Conservation (phyloP, 2,888 invertebrate species). For the Danaus chrysippus region DNA sequence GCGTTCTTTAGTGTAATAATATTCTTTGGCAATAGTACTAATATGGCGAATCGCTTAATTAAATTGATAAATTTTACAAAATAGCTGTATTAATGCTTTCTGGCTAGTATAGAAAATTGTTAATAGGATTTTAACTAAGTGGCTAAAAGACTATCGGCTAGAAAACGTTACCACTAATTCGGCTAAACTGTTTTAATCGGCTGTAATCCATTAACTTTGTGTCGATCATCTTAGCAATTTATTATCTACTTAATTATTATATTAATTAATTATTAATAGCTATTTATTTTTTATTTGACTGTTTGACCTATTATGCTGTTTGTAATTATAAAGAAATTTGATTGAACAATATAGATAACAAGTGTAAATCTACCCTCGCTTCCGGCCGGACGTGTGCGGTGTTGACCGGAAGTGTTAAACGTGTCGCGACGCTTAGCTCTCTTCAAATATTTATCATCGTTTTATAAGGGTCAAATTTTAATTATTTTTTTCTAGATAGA, state of each 20-base stretch:
- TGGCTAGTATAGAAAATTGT: not conserved
- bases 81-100: conserved; percentile 33
- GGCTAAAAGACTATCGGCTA: too few relatives aligned
- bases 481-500: not conserved
- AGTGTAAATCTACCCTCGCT: conserved; percentile 33
- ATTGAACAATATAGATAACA: conserved; percentile 19
- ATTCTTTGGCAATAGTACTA: conserved; percentile 73
- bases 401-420: conserved; percentile 42
- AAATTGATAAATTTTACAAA: conserved; percentile 63
- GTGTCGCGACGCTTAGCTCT: conserved; percentile 45
- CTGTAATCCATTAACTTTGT: too few relatives aligned
- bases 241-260: too few relatives aligned
- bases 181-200: too few relatives aligned
- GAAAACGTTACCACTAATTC: too few relatives aligned
- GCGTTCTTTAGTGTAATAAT: conserved; percentile 62
- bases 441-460: conserved; percentile 15
- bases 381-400: conserved; percentile 41
- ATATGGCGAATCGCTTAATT: conserved; percentile 74
- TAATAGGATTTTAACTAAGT: too few relatives aligned
- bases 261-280: too few relatives aligned
- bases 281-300: too few relatives aligned
- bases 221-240: too few relatives aligned
- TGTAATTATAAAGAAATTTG: conserved; percentile 1
- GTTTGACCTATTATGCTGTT: not conserved
- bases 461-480: not conserved